Base-by-base conservation (phyloP, 92 coral and sea anemone species). In the Porites cylindrica region DNA sequence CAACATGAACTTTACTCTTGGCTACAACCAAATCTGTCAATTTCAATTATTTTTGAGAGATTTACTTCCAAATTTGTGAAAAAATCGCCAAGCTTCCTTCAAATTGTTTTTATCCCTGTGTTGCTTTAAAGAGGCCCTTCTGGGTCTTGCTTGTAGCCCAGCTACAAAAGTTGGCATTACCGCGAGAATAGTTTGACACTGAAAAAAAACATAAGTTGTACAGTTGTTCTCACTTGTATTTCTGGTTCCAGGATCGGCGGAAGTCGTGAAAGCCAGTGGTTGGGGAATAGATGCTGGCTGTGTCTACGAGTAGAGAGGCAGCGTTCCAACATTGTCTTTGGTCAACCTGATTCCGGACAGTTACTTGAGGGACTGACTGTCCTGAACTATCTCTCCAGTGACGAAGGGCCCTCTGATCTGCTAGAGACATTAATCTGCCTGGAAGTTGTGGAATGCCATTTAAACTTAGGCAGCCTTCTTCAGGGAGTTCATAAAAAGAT, bases 281-380 rank as follows among this genome's bases (percentile, higher is more conserved):
- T 60, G n/a, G 64, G 64, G 64, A 60, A 60, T 60, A 10, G 64
- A n/a, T 10, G 64, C 64, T 10, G 64, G 64, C 64, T 60, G 64
- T 60, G 64, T 60, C 17, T 60, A 60, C 8, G 64, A 60, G 16
- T 75, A 85, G 20, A 85, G 47, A 23, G 89, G 89, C 10, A 85
- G 89, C 19, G 89, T 85, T 16, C 89, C 89, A 66, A 85, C 83
- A 65, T 76, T 76, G 59, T 85, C 83, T 66, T 76, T 76, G 20
- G 83, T 85, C 8, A 68, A 58, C n/a, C 71, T 85, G 89, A 61
- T 85, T 85, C 53, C 89, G 43, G 18, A 76, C 77, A 19, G 89
- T 85, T 26, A 65, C 83, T 43, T 85, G 89, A 8, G 38, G 73
- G 50, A 85, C 83, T 47, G 89, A 81, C 78, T 85, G 83, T 4